Conservation (phyloP, 2,797 vertebrate genomes). For the Megaceryle alcyon region DNA sequence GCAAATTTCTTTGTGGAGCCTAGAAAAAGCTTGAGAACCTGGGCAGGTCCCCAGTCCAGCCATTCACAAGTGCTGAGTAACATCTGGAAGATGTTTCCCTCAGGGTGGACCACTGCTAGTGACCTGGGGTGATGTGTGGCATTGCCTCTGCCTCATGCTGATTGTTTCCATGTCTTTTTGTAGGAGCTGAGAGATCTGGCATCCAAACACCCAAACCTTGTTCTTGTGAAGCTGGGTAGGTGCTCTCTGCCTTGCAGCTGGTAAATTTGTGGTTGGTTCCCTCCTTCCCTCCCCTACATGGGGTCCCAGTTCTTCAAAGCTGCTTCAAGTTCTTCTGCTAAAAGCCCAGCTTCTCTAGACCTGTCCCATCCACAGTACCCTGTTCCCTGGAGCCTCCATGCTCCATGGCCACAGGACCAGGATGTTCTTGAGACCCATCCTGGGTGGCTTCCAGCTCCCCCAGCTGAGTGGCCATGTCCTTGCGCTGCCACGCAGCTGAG, state of each 20-base stretch:
- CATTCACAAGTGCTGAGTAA: background rate
- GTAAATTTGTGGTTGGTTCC: background rate
- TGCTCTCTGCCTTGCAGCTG: background rate
- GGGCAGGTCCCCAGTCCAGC: background rate
- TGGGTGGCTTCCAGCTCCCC: background rate
- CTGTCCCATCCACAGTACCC: background rate
- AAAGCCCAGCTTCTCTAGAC: background rate
- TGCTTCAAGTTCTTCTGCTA: background rate
- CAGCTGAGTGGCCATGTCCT: background rate
- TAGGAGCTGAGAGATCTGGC: slow-evolving; percentile 64
- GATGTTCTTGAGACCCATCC: background rate
- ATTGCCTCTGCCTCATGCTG: rapidly evolving
- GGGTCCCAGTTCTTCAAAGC: background rate
- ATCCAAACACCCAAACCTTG: slow-evolving; percentile 49
- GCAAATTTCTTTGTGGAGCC: background rate
- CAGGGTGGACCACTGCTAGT: background rate
- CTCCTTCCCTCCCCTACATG: background rate
- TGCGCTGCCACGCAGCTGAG: background rate
- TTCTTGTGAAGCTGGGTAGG: slow-evolving; percentile 60
- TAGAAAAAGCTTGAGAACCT: background rate
- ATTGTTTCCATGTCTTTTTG: background rate
- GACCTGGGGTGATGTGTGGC: background rate
- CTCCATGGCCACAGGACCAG: background rate
- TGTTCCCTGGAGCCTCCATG: background rate
- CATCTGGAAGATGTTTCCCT: background rate